Conservation (phyloP, 2,888 invertebrate species). For the Platycnemis pennipes region DNA sequence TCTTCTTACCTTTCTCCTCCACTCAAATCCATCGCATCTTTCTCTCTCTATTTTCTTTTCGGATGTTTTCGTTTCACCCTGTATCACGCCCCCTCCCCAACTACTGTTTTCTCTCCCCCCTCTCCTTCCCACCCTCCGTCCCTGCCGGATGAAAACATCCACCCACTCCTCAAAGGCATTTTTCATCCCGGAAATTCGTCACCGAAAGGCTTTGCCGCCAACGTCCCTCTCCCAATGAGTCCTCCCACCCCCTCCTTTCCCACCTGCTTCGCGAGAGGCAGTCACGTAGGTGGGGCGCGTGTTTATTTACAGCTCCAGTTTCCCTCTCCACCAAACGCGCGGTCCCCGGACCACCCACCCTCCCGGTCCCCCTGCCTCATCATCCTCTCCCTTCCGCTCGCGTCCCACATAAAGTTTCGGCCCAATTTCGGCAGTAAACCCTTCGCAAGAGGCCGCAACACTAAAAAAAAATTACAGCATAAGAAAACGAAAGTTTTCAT, state of each 20-base stretch:
- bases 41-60: constrained; percentile 4
- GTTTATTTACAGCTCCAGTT: too few relatives aligned
- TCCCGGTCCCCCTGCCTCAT: too few relatives aligned
- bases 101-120: neutral
- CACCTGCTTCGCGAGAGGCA: too few relatives aligned
- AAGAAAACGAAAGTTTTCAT: constrained; percentile 5
- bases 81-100: neutral
- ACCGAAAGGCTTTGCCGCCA: neutral
- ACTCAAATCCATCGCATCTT: neutral
- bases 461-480: neutral
- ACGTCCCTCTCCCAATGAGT: neutral
- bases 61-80: neutral
- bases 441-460: neutral
- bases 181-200: neutral
- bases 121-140: neutral
- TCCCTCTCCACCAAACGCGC: too few relatives aligned
- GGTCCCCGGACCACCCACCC: too few relatives aligned
- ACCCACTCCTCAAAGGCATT: neutral
- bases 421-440: neutral
- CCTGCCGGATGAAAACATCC: neutral
- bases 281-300: too few relatives aligned
- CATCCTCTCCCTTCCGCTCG: neutral
- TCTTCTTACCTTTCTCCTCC: neutral
- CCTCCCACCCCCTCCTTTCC: neutral
- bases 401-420: neutral